phyloP scores from a whole-genome alignment of 1,140 invertebrate genomes.

The Nylanderia fulva region DNA sequence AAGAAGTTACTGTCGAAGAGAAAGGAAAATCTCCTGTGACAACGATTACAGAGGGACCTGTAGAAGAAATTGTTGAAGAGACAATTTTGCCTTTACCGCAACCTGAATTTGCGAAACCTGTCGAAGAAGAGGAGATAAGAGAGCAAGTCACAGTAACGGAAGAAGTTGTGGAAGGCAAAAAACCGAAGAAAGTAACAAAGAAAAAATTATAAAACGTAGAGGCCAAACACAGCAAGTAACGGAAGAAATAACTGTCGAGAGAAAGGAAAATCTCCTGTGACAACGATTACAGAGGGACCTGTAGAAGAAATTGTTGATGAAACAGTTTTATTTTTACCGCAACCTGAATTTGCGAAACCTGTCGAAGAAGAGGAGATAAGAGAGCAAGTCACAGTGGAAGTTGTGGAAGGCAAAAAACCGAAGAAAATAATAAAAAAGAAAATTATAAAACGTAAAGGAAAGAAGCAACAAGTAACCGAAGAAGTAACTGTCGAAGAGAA shows the following conservation, averaged over 20 bases:
- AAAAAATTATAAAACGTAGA: slow-evolving; percentile 26
- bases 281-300: slow-evolving; percentile 3
- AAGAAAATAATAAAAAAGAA: slow-evolving; percentile 77
- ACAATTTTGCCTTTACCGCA: neutral
- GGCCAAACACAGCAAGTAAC: slow-evolving; percentile 72
- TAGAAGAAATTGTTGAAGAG: slow-evolving; percentile 73
- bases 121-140: slow-evolving; percentile 79
- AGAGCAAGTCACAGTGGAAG: slow-evolving; percentile 75
- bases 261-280: neutral
- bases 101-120: slow-evolving; percentile 40
- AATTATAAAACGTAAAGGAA: slow-evolving; percentile 78
- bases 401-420: slow-evolving; percentile 68
- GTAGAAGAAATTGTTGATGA: slow-evolving; percentile 65
- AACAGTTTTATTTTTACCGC: neutral
- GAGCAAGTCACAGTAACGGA: slow-evolving; percentile 84
- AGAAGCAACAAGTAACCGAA: slow-evolving; percentile 77
- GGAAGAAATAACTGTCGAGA: slow-evolving; percentile 72
- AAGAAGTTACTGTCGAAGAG: slow-evolving; percentile 80
- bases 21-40: slow-evolving; percentile 76
- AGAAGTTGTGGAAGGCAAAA: slow-evolving; percentile 72
- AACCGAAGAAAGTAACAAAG: slow-evolving; percentile 26
- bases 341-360: slow-evolving; percentile 34
- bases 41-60: slow-evolving; percentile 69
- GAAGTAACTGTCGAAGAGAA: slow-evolving; percentile 79
- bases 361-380: slow-evolving; percentile 75